A percentile compares a stretch with the other conserved stretches of the same genome.
Conservation (phyloP, 2,113 vertebrate species). For the Onychostruthus taczanowskii region DNA sequence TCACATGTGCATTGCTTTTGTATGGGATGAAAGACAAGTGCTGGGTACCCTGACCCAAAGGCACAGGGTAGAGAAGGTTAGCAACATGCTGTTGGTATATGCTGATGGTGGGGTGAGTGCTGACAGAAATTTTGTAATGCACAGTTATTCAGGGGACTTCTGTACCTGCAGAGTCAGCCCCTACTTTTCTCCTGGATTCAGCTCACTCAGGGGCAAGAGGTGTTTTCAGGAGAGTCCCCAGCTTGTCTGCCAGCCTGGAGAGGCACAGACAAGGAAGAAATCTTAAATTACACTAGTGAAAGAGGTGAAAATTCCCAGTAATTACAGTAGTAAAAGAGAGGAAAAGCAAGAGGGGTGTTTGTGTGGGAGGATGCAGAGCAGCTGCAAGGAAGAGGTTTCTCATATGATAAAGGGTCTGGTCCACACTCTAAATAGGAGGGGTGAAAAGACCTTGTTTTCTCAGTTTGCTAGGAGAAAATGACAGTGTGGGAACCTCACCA, state of each 20-base stretch:
- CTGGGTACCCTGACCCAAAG: background rate
- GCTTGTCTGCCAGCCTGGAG: accelerated
- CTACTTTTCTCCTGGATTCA: background rate
- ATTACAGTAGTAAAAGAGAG: background rate
- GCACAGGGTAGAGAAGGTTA: background rate
- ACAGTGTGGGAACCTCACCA: background rate
- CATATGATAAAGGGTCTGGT: background rate
- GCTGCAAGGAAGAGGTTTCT: background rate
- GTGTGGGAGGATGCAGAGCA: background rate
- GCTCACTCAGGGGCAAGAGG: background rate
- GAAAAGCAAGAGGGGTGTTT: background rate
- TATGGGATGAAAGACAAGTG: background rate
- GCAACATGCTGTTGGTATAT: background rate
- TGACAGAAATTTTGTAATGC: background rate
- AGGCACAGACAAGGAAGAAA: background rate
- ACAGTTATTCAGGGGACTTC: background rate
- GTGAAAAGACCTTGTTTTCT: background rate
- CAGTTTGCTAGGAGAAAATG: background rate
- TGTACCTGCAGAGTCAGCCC: background rate
- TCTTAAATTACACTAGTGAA: background rate
- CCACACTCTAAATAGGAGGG: background rate
- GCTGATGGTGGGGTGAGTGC: background rate
- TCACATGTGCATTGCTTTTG: accelerated
- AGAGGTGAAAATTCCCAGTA: background rate
- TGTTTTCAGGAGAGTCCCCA: background rate